Percentiles rank a stretch among this genome's conserved stretches.
Conservation (phyloP, 2,113 vertebrate species). For the Crotalus horridus region DNA sequence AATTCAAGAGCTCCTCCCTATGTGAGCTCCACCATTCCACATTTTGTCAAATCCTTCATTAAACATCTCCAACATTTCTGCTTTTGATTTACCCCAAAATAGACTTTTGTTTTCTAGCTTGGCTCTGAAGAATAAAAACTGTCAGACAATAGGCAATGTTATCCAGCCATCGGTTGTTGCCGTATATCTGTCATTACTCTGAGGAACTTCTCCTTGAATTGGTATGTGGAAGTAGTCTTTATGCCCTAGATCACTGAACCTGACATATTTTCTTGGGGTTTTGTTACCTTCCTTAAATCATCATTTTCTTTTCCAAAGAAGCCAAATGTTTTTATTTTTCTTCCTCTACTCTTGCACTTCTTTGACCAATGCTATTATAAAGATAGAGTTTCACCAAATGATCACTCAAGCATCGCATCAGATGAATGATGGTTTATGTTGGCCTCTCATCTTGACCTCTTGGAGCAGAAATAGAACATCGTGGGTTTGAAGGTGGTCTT, state of each 20-base stretch:
- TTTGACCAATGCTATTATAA: constrained; percentile 1
- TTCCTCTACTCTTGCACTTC: not conserved
- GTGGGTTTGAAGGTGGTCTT: not conserved
- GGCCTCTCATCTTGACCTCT: constrained; percentile 5
- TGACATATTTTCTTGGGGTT: constrained; percentile 32
- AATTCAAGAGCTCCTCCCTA: constrained; percentile 29
- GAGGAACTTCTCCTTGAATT: constrained; percentile 26
- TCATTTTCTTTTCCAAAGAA: constrained; percentile 31
- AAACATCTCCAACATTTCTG: constrained; percentile 53
- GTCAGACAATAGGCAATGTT: constrained; percentile 36
- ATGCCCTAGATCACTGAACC: not conserved
- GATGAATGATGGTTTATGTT: constrained; percentile 17
- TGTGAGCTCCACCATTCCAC: constrained; percentile 3
- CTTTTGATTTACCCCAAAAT: constrained; percentile 60
- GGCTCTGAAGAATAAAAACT: constrained; percentile 50
- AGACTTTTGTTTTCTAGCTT: constrained; percentile 43
- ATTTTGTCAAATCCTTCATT: constrained; percentile 43
- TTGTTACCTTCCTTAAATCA: constrained; percentile 51
- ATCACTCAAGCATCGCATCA: not conserved
- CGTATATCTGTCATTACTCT: not conserved
- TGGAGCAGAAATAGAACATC: not conserved
- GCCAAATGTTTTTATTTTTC: constrained; percentile 34
- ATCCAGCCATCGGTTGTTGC: constrained; percentile 27
- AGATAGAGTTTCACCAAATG: not conserved
- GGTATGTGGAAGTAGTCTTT: constrained; percentile 40